A percentile compares a stretch with the other conserved stretches of the same genome.
Conservation (phyloP, 2,888 invertebrate genomes). For the Mesodorylaimus sp. region DNA sequence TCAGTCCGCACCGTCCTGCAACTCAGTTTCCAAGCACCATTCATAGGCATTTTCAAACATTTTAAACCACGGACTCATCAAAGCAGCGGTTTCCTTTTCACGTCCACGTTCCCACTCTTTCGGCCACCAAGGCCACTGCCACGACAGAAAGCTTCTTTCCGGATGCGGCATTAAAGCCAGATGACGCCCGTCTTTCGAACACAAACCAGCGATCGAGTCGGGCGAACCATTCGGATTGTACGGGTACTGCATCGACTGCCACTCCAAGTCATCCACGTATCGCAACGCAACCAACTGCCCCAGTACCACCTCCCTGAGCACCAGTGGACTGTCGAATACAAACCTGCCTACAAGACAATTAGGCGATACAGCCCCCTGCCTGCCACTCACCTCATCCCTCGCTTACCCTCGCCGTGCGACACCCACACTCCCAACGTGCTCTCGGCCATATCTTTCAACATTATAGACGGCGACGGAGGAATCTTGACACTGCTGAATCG, state of each 20-base stretch:
- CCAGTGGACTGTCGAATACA: no score
- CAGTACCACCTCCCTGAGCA: no score
- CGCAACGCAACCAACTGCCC: slow-evolving; percentile 54
- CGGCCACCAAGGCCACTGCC: slow-evolving; percentile 67
- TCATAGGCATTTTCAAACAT: slow-evolving; percentile 67
- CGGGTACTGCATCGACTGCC: slow-evolving; percentile 57
- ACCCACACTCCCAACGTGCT: slow-evolving; percentile 85
- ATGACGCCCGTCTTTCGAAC: slow-evolving; percentile 74
- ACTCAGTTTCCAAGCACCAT: slow-evolving; percentile 14
- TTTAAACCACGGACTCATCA: slow-evolving; percentile 63
- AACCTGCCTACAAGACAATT: no score
- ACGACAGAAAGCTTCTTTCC: slow-evolving; percentile 67
- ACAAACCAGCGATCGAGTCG: slow-evolving; percentile 69
- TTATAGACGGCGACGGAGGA: slow-evolving; percentile 51
- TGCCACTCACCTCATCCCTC: no score
- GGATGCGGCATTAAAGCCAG: slow-evolving; percentile 98
- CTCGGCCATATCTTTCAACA: slow-evolving; percentile 71
- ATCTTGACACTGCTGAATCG: slow-evolving; percentile 59
- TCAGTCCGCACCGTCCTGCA: neutral
- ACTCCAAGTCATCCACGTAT: slow-evolving; percentile 61
- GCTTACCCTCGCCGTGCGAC: slow-evolving; percentile 75
- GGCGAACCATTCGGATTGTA: slow-evolving; percentile 70
- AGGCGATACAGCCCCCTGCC: no score
- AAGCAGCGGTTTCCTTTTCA: slow-evolving; percentile 6
- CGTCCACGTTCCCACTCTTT: slow-evolving; percentile 12